Evolutionary conservation across 2,888 invertebrate species (phyloP).

Genomic region (Mimachlamys varia): DNA sequence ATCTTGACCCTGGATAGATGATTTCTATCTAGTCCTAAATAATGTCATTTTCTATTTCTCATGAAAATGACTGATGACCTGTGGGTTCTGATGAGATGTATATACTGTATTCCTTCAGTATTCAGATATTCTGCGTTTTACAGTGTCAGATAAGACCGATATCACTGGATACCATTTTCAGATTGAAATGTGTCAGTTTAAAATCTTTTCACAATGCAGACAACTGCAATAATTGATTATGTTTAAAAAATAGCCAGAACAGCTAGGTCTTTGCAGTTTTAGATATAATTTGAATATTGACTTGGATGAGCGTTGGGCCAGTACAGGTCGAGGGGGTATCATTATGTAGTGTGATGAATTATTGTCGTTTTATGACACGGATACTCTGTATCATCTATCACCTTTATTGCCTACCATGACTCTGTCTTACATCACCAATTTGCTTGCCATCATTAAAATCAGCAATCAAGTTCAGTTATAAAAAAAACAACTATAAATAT

Average conservation of each 20-base stretch:
- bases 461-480: background rate
- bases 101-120: too few species aligned
- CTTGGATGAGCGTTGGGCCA: background rate
- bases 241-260: background rate
- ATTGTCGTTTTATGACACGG: background rate
- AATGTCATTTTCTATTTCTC: too few species aligned
- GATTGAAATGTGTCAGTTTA: too few species aligned
- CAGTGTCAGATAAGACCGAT: too few species aligned
- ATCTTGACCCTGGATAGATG: too few species aligned
- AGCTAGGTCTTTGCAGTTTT: background rate
- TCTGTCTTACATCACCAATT: background rate
- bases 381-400: background rate
- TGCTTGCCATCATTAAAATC: background rate
- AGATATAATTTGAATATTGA: constrained; percentile 17
- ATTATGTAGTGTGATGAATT: background rate
- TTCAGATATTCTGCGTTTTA: too few species aligned
- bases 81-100: too few species aligned
- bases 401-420: background rate
- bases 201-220: too few species aligned
- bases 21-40: too few species aligned
- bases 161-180: too few species aligned
- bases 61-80: too few species aligned
- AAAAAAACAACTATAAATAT: background rate
- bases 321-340: background rate
- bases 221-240: background rate